These are phyloP conservation scores for Cryptomyrus ogoouensis DNA, from an alignment of 2,113 vertebrate species.

Conservation along the genomic window DNA sequence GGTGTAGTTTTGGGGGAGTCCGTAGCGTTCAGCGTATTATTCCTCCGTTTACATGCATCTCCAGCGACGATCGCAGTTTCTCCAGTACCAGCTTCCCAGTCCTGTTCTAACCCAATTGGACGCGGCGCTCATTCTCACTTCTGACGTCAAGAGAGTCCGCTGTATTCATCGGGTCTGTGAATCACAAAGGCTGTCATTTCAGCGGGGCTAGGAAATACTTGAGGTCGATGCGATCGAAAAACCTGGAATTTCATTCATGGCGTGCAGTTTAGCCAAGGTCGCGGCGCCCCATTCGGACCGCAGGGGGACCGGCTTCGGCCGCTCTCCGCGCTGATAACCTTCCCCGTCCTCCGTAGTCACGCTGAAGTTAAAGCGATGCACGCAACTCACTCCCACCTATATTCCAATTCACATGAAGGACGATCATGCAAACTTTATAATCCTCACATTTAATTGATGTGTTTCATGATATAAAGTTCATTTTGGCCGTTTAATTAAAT, in stretches of 20 bases:
- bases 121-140: slow-evolving; percentile 67
- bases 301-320: background rate
- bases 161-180: slow-evolving; percentile 60
- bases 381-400: background rate
- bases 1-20: slow-evolving; percentile 28
- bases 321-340: background rate
- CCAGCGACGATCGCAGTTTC: slow-evolving; percentile 40
- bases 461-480: background rate
- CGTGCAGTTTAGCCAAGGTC: background rate
- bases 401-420: background rate
- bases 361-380: background rate
- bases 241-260: background rate
- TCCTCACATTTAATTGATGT: background rate
- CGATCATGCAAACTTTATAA: background rate
- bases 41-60: slow-evolving; percentile 49
- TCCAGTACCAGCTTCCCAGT: slow-evolving; percentile 45
- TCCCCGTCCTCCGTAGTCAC: background rate
- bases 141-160: slow-evolving; percentile 73
- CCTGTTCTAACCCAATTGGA: slow-evolving; percentile 53
- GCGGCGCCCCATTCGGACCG: background rate
- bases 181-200: slow-evolving; percentile 34
- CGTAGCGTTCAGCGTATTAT: slow-evolving; percentile 43
- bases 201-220: slow-evolving; percentile 27
- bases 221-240: background rate
- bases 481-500: background rate